These are phyloP conservation scores for Helogale parvula DNA, from an alignment of 2,113 vertebrate genomes.

Conservation along the genomic window DNA sequence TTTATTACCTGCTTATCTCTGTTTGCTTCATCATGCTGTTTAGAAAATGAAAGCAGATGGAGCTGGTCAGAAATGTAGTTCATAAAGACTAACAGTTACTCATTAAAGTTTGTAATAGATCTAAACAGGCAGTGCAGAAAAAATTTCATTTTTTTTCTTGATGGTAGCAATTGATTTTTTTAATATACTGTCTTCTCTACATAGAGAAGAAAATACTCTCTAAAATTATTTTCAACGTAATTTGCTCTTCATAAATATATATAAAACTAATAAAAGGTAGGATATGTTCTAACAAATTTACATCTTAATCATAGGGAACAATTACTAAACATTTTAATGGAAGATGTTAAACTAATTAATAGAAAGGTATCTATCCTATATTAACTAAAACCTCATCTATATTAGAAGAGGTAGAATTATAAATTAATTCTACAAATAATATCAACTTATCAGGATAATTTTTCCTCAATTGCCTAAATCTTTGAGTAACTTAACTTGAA, in stretches of 20 bases:
- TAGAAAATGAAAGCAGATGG: slow-evolving; percentile 54
- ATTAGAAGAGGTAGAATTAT: neutral
- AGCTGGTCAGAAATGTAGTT: slow-evolving; percentile 59
- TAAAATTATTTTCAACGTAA: slow-evolving; percentile 41
- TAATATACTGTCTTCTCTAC: neutral
- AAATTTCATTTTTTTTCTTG: slow-evolving; percentile 27
- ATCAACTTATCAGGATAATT: neutral
- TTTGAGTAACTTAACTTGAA: slow-evolving; percentile 48
- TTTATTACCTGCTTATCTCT: slow-evolving; percentile 66
- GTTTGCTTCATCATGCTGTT: slow-evolving; percentile 53
- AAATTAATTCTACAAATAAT: slow-evolving; percentile 21
- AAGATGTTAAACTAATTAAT: neutral
- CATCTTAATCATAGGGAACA: neutral
- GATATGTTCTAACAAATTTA: neutral
- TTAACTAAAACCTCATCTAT: neutral
- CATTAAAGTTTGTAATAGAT: slow-evolving; percentile 46
- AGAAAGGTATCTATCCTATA: neutral
- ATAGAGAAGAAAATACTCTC: neutral
- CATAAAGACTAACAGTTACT: neutral
- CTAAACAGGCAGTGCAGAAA: neutral
- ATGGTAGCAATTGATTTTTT: neutral
- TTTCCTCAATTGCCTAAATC: neutral
- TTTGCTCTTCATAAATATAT: neutral
- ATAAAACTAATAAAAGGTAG: neutral
- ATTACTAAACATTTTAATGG: neutral